phyloP scores from a whole-genome alignment of 2,797 vertebrate species.

The Carapus acus region DNA sequence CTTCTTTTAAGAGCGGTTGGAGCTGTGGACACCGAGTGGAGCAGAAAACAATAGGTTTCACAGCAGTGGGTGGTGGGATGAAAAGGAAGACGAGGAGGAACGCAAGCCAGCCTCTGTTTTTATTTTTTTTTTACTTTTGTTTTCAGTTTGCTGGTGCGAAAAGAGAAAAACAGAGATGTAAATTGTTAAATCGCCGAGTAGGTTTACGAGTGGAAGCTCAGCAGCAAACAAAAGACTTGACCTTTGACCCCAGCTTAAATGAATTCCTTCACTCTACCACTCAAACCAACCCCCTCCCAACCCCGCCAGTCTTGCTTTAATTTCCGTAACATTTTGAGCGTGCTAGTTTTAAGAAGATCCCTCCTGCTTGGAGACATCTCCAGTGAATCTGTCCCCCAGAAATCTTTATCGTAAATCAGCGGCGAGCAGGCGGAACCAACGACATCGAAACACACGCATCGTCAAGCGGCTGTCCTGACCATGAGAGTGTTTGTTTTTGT shows the following conservation, averaged over 20 bases:
- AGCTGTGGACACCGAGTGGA: conserved; percentile 32
- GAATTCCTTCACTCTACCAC: conserved; percentile 56
- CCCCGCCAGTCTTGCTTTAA: no score
- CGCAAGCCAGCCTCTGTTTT: not conserved
- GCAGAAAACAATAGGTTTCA: conserved; percentile 24
- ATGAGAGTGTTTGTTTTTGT: no score
- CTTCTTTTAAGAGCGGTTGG: conserved; percentile 24
- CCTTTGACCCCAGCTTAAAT: conserved; percentile 57
- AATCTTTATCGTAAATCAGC: no score
- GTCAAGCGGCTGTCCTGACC: no score
- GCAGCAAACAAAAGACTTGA: conserved; percentile 55
- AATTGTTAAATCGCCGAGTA: conserved; percentile 4
- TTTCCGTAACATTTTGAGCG: no score
- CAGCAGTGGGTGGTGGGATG: conserved; percentile 19
- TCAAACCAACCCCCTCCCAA: not conserved
- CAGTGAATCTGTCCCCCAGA: no score
- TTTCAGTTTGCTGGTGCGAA: no score
- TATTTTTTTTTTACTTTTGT: not conserved
- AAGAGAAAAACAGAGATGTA: not conserved
- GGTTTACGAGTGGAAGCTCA: conserved; percentile 11
- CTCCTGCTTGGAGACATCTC: no score
- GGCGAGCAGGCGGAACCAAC: no score
- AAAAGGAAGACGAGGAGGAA: not conserved
- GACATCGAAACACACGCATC: no score
- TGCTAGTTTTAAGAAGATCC: no score